phyloP scores from a whole-genome alignment of 2,113 vertebrate genomes.

The Crypturellus undulatus region DNA sequence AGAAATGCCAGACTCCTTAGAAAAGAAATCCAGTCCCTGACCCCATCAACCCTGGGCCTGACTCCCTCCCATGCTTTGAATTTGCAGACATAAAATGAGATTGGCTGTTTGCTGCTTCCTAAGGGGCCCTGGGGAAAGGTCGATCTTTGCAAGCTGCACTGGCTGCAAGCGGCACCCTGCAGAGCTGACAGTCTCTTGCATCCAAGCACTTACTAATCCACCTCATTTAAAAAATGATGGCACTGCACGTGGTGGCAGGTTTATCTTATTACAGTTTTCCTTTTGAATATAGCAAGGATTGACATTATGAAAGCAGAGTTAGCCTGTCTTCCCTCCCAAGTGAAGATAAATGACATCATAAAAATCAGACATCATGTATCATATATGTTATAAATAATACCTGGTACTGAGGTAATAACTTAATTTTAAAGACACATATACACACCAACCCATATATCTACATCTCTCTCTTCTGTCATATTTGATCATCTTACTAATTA shows the following conservation, averaged over 20 bases:
- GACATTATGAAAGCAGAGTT: constrained; percentile 58
- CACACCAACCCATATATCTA: constrained; percentile 63
- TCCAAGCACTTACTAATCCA: background rate
- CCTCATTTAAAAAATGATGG: constrained; percentile 41
- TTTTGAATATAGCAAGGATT: constrained; percentile 49
- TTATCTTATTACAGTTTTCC: constrained; percentile 55
- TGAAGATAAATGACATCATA: constrained; percentile 71
- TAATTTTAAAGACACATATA: constrained; percentile 67
- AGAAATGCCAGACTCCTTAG: background rate
- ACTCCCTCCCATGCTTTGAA: background rate
- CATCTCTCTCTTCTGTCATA: constrained; percentile 63
- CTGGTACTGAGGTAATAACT: constrained; percentile 60
- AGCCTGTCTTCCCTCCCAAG: constrained; percentile 32
- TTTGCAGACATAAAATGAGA: background rate
- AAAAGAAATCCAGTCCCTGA: background rate
- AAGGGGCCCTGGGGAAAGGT: background rate
- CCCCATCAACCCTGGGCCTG: accelerated
- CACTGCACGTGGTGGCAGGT: background rate
- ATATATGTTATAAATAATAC: constrained; percentile 70
- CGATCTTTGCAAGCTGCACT: accelerated
- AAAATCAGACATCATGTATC: constrained; percentile 69
- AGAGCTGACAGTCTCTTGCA: background rate
- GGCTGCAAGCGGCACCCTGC: background rate
- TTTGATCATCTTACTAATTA: constrained; percentile 71
- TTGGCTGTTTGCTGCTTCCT: background rate